Conservation (phyloP, 2,113 vertebrate species). For the Vanacampus margaritifer region DNA sequence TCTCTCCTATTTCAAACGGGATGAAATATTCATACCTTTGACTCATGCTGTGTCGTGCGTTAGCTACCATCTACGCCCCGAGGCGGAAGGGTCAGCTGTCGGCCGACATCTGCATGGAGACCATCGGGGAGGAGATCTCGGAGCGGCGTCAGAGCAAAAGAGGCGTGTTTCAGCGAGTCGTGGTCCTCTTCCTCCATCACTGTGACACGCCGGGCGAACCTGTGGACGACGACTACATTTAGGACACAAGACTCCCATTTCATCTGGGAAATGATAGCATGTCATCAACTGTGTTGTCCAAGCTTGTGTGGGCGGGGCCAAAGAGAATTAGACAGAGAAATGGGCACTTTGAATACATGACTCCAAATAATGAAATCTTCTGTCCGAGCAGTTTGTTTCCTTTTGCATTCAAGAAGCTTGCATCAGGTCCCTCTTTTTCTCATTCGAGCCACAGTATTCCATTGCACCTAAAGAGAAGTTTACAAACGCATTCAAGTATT, state of each 20-base stretch:
- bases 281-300: not conserved
- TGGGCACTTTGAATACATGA: not conserved
- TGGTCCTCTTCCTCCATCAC: conserved; percentile 96
- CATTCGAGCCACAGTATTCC: not conserved
- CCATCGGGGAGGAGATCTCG: conserved; percentile 96
- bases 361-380: conserved; percentile 4
- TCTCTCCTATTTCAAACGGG: not conserved
- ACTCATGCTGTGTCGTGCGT: not conserved
- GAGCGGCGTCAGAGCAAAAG: conserved; percentile 86
- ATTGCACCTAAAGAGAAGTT: not conserved
- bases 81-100: conserved; percentile 94
- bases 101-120: conserved; percentile 98
- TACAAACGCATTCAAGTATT: not conserved
- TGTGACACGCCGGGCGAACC: conserved; percentile 94
- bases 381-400: not conserved
- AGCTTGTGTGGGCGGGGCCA: not conserved
- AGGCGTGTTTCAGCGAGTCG: conserved; percentile 91
- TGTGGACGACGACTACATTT: conserved; percentile 95
- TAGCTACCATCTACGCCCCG: conserved; percentile 95
- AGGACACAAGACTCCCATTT: conserved; percentile 11
- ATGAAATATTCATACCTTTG: not conserved
- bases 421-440: not conserved
- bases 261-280: not conserved
- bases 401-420: not conserved
- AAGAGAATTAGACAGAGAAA: not conserved